A percentile compares a stretch with the other conserved stretches of the same genome.
Conservation (phyloP, 2,888 invertebrate species). For the Chaetogeoica ovagalla region DNA sequence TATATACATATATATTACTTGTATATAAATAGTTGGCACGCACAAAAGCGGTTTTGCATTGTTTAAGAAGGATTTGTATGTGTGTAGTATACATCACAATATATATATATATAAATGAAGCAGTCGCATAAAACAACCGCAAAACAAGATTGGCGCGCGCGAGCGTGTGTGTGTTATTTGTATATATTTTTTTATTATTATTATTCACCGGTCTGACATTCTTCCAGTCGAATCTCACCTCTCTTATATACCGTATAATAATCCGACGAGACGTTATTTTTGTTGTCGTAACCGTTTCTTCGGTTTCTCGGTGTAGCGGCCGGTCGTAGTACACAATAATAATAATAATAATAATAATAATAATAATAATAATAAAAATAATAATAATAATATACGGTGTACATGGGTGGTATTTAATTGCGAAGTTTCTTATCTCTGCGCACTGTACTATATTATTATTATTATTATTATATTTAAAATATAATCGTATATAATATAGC, state of each 20-base stretch:
- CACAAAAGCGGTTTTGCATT: slow-evolving; percentile 51
- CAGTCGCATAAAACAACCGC: slow-evolving; percentile 25
- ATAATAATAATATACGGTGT: too few relatives aligned
- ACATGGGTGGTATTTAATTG: too few relatives aligned
- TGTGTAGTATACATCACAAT: neutral
- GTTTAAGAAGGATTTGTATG: slow-evolving; percentile 42
- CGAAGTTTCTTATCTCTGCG: too few relatives aligned
- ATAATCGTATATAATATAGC: too few relatives aligned
- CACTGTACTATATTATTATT: too few relatives aligned
- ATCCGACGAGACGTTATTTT: neutral
- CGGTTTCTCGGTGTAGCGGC: too few relatives aligned
- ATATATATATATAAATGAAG: neutral
- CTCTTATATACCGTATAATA: neutral
- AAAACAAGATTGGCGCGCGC: slow-evolving; percentile 19
- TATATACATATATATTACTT: too few relatives aligned
- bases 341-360: too few relatives aligned
- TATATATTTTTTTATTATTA: neutral
- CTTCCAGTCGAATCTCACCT: slow-evolving; percentile 29
- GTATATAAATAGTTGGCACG: slow-evolving; percentile 48
- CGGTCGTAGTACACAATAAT: too few relatives aligned
- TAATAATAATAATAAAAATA: too few relatives aligned
- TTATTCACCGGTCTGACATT: slow-evolving; percentile 23
- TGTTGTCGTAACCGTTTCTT: neutral
- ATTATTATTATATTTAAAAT: too few relatives aligned
- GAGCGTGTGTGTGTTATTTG: neutral